phyloP scores from a whole-genome alignment of 2,113 vertebrate species.

The Calidris pygmaea region DNA sequence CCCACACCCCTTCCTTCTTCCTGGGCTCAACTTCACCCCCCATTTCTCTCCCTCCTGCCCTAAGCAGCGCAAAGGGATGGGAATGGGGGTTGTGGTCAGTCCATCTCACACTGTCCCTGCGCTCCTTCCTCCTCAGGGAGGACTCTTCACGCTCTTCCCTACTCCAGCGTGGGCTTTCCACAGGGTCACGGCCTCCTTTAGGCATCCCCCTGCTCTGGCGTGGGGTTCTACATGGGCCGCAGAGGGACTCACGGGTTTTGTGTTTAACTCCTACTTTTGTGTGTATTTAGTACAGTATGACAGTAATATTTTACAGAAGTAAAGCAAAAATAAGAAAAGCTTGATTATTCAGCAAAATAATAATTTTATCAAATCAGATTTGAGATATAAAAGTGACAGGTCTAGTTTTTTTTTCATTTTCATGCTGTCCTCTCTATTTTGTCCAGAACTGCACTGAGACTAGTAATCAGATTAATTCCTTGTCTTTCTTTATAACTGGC shows the following conservation, averaged over 20 bases:
- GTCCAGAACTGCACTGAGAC: background rate
- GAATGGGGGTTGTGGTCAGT: background rate
- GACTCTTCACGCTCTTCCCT: background rate
- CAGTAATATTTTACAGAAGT: background rate
- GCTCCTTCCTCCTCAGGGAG: background rate
- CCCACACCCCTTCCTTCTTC: background rate
- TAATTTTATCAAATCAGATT: background rate
- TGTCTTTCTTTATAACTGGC: background rate
- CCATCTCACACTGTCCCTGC: background rate
- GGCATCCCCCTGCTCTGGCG: background rate
- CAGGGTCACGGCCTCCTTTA: no score
- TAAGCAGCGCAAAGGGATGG: background rate
- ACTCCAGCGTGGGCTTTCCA: background rate
- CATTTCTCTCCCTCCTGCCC: background rate
- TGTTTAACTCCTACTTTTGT: background rate
- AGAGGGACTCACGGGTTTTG: background rate
- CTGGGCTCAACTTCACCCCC: background rate
- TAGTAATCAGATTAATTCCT: background rate
- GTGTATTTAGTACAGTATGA: background rate
- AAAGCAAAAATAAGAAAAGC: background rate
- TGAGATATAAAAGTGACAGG: background rate
- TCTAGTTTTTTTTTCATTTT: background rate
- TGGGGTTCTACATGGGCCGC: background rate
- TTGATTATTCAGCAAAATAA: background rate
- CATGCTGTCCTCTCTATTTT: background rate